A percentile compares a stretch with the other conserved stretches of the same genome.
Conservation (phyloP, 2,797 vertebrate species). For the Podarcis siculus region DNA sequence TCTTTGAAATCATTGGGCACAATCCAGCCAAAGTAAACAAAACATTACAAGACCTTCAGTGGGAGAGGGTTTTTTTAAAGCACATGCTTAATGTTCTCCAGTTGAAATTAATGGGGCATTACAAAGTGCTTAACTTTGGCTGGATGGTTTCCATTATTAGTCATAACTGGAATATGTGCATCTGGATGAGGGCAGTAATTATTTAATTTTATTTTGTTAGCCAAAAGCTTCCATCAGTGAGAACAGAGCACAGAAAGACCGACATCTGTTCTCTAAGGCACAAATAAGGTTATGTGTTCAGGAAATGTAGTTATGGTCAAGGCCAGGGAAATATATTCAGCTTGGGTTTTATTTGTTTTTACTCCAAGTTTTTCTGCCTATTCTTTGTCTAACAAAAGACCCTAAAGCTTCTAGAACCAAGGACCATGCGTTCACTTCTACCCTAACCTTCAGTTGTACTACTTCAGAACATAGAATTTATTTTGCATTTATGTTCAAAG, state of each 20-base stretch:
- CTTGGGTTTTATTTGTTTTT: neutral
- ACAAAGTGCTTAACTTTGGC: neutral
- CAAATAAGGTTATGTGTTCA: conserved; percentile 15
- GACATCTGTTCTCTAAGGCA: neutral
- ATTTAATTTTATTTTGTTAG: conserved; percentile 16
- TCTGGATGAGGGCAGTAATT: neutral
- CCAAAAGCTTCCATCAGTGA: conserved; percentile 1
- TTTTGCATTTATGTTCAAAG: neutral
- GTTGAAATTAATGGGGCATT: neutral
- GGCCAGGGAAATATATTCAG: neutral
- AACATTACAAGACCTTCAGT: neutral
- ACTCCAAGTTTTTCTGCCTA: neutral
- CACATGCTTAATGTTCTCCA: neutral
- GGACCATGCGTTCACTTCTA: neutral
- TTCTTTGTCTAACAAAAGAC: neutral
- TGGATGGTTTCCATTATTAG: neutral
- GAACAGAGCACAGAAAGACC: neutral
- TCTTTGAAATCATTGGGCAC: neutral
- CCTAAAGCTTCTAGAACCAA: neutral
- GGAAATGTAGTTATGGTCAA: conserved; percentile 2
- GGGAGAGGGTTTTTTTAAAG: neutral
- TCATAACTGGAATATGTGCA: neutral
- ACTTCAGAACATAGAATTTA: neutral
- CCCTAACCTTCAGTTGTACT: neutral
- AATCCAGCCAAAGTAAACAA: neutral